Percentiles rank a stretch among this genome's conserved stretches.
phyloP scores from a whole-genome alignment of 1,140 invertebrate genomes.

The Spodoptera litura region DNA sequence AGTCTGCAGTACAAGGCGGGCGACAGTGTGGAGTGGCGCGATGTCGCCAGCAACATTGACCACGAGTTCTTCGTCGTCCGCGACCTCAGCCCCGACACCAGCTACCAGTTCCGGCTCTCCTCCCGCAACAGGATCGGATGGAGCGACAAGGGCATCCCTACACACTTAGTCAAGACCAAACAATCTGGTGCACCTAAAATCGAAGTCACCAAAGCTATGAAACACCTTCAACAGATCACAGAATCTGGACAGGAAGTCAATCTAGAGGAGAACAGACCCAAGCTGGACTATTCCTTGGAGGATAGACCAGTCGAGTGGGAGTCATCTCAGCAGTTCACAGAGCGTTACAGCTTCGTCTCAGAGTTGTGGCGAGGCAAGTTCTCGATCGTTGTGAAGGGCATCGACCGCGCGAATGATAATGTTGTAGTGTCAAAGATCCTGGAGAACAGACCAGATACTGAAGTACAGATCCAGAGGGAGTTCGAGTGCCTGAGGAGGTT shows the following conservation, averaged over 20 bases:
- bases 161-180: conserved; percentile 90
- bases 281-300: conserved; percentile 92
- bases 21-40: conserved; percentile 94
- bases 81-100: conserved; percentile 91
- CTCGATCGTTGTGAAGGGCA: conserved; percentile 93
- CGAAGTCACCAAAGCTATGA: conserved; percentile 92
- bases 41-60: conserved; percentile 94
- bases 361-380: conserved; percentile 94
- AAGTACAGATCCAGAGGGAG: conserved; percentile 90
- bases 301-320: conserved; percentile 91
- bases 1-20: conserved; percentile 92
- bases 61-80: conserved; percentile 96
- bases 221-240: conserved; percentile 93
- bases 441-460: conserved; percentile 89
- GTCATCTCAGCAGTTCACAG: conserved; percentile 88
- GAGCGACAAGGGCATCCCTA: conserved; percentile 93
- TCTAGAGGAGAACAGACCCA: conserved; percentile 88
- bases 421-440: conserved; percentile 93
- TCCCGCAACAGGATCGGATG: conserved; percentile 97
- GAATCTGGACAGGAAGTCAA: conserved; percentile 91
- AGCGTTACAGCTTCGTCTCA: conserved; percentile 93
- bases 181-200: conserved; percentile 89
- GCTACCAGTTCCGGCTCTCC: conserved; percentile 95
- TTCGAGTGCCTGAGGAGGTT: conserved; percentile 93
- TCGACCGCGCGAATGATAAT: conserved; percentile 90